These are phyloP conservation scores for Himalopsyche kuldschensis DNA, from an alignment of 2,888 invertebrate species.

Conservation along the genomic window DNA sequence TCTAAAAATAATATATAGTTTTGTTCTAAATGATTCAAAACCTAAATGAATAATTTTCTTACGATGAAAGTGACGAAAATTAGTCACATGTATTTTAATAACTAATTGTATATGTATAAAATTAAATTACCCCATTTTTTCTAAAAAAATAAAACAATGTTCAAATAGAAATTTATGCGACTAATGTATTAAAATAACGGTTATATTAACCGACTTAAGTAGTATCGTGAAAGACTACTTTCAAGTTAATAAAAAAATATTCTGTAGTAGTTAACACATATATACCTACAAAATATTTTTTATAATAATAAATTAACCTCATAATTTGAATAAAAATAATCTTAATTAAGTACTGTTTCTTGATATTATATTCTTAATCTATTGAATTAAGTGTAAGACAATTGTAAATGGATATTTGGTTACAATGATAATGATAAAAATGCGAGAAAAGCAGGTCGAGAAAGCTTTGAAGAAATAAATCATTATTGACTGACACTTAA, in stretches of 20 bases:
- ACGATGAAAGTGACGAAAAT: too few relatives aligned
- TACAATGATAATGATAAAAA: neutral
- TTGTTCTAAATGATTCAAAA: too few relatives aligned
- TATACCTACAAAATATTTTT: neutral
- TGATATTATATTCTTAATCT: neutral
- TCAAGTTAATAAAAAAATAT: neutral
- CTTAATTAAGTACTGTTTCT: neutral
- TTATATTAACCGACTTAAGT: neutral
- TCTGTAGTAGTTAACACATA: neutral
- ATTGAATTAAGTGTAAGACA: neutral
- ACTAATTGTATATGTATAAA: too few relatives aligned
- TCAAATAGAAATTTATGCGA: too few relatives aligned
- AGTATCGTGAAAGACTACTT: neutral
- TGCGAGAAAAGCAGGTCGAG: neutral
- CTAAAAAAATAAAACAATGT: too few relatives aligned
- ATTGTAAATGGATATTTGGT: conserved; percentile 13
- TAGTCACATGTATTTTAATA: too few relatives aligned
- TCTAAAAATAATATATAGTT: too few relatives aligned
- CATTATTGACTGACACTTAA: neutral
- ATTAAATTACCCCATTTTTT: too few relatives aligned
- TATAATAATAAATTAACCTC: neutral
- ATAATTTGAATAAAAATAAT: neutral
- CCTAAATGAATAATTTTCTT: too few relatives aligned
- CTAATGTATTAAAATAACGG: too few relatives aligned
- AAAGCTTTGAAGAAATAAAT: neutral